Percentiles rank a stretch among this genome's conserved stretches.
Evolutionary conservation across 2,113 vertebrate species (phyloP).

Genomic region (Protomyctophum bolini): DNA sequence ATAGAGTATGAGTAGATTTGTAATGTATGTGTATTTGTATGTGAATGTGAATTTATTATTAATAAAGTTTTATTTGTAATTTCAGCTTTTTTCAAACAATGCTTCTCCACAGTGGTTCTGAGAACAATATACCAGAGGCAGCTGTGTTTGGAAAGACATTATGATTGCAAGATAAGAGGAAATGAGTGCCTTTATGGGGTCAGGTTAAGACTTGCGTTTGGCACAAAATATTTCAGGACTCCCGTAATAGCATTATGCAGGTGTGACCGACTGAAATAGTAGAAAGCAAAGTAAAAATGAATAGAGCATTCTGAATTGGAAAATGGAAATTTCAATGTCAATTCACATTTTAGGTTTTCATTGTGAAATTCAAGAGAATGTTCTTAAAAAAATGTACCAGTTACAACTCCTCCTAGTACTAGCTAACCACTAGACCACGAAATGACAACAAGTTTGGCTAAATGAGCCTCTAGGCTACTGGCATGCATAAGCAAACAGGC

Average conservation of each 20-base stretch:
- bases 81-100: not conserved
- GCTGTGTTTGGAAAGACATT: slow-evolving; percentile 51
- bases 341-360: no score
- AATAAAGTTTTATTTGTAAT: no score
- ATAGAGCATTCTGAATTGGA: not conserved
- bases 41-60: no score
- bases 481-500: no score
- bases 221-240: slow-evolving; percentile 53
- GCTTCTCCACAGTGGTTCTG: slow-evolving; percentile 15
- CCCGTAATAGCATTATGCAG: slow-evolving; percentile 27
- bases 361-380: no score
- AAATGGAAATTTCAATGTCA: not conserved
- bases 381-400: no score
- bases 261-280: not conserved
- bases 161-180: slow-evolving; percentile 53
- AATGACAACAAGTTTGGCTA: not conserved
- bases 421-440: no score
- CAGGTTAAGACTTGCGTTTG: slow-evolving; percentile 67
- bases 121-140: slow-evolving; percentile 7
- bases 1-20: not conserved
- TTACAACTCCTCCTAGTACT: no score
- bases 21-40: no score
- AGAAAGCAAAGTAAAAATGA: slow-evolving; percentile 11
- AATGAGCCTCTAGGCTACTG: not conserved
- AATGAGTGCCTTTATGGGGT: slow-evolving; percentile 24